Evolutionary conservation across 2,888 invertebrate genomes (phyloP).

Genomic region (Petrolisthes cinctipes): DNA sequence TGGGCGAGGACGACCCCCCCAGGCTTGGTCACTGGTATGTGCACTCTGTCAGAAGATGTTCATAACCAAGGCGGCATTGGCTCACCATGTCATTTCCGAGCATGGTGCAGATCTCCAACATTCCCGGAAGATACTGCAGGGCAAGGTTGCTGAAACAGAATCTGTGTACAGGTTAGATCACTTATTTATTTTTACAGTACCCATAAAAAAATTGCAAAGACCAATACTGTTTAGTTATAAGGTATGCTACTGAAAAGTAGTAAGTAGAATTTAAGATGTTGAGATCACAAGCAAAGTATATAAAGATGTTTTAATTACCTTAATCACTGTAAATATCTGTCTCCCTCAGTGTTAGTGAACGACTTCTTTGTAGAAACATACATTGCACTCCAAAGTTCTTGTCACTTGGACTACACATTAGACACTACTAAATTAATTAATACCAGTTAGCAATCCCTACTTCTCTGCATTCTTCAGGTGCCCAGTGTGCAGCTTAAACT

Average conservation of each 20-base stretch:
- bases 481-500: constrained; percentile 62
- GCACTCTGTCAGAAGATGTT: constrained; percentile 64
- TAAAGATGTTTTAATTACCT: too few species aligned
- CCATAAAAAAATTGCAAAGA: not conserved
- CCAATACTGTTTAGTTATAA: not conserved
- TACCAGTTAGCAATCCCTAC: too few species aligned
- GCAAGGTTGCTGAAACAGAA: constrained; percentile 32
- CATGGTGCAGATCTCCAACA: constrained; percentile 60
- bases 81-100: constrained; percentile 56
- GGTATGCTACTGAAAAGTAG: too few species aligned
- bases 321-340: too few species aligned
- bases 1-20: constrained; percentile 50
- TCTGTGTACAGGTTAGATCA: constrained; percentile 44
- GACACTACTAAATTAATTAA: too few species aligned
- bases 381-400: too few species aligned
- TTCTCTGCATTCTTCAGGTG: constrained; percentile 38
- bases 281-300: too few species aligned
- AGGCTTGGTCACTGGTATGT: constrained; percentile 64
- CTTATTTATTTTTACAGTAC: not conserved
- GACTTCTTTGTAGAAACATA: too few species aligned
- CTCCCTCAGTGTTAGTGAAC: too few species aligned
- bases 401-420: too few species aligned
- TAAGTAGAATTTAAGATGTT: too few species aligned
- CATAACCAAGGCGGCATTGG: constrained; percentile 63
- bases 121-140: constrained; percentile 46